Evolutionary conservation across 2,888 invertebrate genomes (phyloP), one percentile per base, ranked within the genome.

Genomic region (Xestobium rufovillosum): DNA sequence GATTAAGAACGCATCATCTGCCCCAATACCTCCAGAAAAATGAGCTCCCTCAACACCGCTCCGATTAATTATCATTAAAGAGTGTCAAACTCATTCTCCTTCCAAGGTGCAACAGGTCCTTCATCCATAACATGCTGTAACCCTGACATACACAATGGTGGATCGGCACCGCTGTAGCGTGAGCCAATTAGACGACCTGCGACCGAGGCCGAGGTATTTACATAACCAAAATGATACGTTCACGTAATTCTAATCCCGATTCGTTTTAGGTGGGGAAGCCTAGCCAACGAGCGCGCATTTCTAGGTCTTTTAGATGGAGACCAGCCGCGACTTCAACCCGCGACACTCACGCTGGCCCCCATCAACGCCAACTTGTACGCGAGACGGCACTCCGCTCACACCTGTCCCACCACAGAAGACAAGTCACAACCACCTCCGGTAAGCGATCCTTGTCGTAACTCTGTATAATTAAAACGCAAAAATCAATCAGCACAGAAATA

Each of bases 191-290:
- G 59, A 60, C 36, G 55, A 56, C 40, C 48, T 52, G 31, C 53
- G 54, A 39, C 47, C 53, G 34, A 56, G 58, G 44, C 53, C 56
- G 44, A 59, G 60, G 60, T 60, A 51, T 34, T 38, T 23, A 8
- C 23, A 8, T 8, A 8, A 23, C n/a, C 23, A n/a, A 23, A 8
- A 8, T 23, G 12, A 3, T 12, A 26, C 10, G 26, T 12, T 12
- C 26, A 28, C 6, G 10, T 26, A 10, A 8, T 26, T 14, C 14
- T 34, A 9, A 13, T 16, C n/a, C 4, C 11, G 9, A 25, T n/a
- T n/a, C n/a, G n/a, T n/a, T n/a, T n/a, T n/a, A 63, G 63, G 56
- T 65, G 62, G 60, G 59, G 58, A 36, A 59, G 55, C 50, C 50
- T 56, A 47, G 52, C 57, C 39, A 56, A 53, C 45, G 60, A 62